These are phyloP conservation scores for Sinodicranocentrus sp. DNA, from an alignment of 2,888 invertebrate genomes.

Conservation along the genomic window DNA sequence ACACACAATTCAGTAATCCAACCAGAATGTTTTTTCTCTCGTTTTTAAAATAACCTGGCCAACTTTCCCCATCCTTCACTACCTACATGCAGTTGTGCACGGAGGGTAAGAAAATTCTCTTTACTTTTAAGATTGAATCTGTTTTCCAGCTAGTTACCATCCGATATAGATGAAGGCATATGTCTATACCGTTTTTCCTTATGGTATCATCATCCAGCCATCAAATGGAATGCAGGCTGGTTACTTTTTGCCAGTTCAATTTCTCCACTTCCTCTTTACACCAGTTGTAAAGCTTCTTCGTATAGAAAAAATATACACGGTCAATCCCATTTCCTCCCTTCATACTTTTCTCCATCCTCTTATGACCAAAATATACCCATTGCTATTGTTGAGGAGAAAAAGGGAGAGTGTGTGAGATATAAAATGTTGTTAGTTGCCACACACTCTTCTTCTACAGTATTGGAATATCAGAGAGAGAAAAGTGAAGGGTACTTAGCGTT, in stretches of 20 bases:
- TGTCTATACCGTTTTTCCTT: background rate
- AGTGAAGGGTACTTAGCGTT: slow-evolving; percentile 12
- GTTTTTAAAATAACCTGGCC: slow-evolving; percentile 29
- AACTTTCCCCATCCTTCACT: slow-evolving; percentile 29
- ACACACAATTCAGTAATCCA: slow-evolving; percentile 43
- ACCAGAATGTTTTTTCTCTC: slow-evolving; percentile 41
- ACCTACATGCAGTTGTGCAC: background rate
- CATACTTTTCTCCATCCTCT: slow-evolving; percentile 27
- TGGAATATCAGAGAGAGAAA: background rate
- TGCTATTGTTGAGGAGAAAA: too few relatives aligned
- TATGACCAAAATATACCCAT: too few relatives aligned
- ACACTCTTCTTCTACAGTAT: too few relatives aligned
- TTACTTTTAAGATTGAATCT: too few relatives aligned
- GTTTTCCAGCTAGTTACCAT: too few relatives aligned
- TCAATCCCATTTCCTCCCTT: slow-evolving; percentile 48
- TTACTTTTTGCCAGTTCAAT: slow-evolving; percentile 23
- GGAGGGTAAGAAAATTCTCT: too few relatives aligned
- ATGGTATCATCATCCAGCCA: slow-evolving; percentile 26
- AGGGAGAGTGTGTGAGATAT: too few relatives aligned
- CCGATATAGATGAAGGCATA: background rate
- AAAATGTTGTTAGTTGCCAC: too few relatives aligned
- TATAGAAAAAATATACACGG: slow-evolving; percentile 28
- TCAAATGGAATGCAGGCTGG: slow-evolving; percentile 44
- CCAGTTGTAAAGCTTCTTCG: background rate
- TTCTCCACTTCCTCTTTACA: slow-evolving; percentile 7